These are phyloP conservation scores for Tragulus kanchil DNA, from an alignment of 2,113 vertebrate species.

Conservation along the genomic window DNA sequence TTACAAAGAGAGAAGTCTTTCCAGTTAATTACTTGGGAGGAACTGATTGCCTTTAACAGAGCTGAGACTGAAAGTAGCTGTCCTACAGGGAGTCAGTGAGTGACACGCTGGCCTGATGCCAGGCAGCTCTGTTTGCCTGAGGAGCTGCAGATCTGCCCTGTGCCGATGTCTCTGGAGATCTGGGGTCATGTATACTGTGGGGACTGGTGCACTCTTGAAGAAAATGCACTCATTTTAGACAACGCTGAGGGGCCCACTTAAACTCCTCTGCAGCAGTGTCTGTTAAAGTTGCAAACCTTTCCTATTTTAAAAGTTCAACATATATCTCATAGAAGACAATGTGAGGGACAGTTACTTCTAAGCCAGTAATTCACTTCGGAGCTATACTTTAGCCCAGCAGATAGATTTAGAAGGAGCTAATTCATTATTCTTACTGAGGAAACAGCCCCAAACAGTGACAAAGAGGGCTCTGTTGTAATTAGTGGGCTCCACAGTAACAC, in stretches of 20 bases:
- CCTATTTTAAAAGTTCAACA: constrained; percentile 30
- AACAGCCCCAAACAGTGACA: constrained; percentile 52
- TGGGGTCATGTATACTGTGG: background rate
- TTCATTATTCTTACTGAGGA: constrained; percentile 37
- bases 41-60: constrained; percentile 73
- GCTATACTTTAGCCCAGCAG: background rate
- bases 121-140: background rate
- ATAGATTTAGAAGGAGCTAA: constrained; percentile 43
- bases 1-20: constrained; percentile 16
- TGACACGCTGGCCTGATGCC: background rate
- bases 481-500: constrained; percentile 70
- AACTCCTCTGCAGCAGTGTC: background rate
- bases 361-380: background rate
- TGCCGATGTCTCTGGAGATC: background rate
- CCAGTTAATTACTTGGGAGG: constrained; percentile 73
- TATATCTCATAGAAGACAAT: background rate
- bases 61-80: constrained; percentile 55
- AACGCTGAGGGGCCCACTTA: background rate
- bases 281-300: background rate
- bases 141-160: background rate
- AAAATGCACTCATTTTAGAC: constrained; percentile 37
- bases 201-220: background rate
- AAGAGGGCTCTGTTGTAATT: constrained; percentile 71
- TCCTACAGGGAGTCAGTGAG: background rate
- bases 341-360: background rate